These are phyloP conservation scores for Brachyptera risi DNA, from an alignment of 2,888 invertebrate genomes.

Conservation along the genomic window DNA sequence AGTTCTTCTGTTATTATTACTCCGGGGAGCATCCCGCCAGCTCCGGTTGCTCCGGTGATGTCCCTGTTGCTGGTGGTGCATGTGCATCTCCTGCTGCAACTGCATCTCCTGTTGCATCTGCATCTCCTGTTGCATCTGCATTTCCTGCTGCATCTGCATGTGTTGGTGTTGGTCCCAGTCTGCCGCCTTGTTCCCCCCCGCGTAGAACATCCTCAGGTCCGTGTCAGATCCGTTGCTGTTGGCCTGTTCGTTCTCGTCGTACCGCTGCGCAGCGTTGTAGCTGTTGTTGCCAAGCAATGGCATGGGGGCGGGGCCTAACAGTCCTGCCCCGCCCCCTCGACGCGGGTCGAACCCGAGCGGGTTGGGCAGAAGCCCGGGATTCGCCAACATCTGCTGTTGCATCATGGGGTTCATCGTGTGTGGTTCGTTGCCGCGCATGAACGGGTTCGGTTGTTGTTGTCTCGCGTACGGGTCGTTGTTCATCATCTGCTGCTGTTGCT, in stretches of 20 bases:
- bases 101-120: neutral
- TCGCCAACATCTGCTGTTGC: neutral
- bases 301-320: neutral
- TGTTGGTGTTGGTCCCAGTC: slow-evolving; percentile 12
- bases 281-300: too few relatives aligned
- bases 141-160: too few relatives aligned
- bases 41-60: neutral
- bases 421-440: neutral
- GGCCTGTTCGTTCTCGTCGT: too few relatives aligned
- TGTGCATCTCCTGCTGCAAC: neutral
- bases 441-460: neutral
- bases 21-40: neutral
- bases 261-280: slow-evolving; percentile 14
- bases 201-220: slow-evolving; percentile 24
- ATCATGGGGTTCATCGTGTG: neutral
- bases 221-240: slow-evolving; percentile 19
- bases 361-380: neutral
- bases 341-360: neutral
- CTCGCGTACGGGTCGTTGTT: neutral
- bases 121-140: slow-evolving; percentile 10
- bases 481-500: neutral
- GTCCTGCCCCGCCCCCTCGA: neutral
- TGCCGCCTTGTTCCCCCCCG: neutral
- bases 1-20: neutral
- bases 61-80: neutral